These are phyloP conservation scores for Tetheella fluctuosa DNA, from an alignment of 2,888 invertebrate genomes.

Conservation along the genomic window DNA sequence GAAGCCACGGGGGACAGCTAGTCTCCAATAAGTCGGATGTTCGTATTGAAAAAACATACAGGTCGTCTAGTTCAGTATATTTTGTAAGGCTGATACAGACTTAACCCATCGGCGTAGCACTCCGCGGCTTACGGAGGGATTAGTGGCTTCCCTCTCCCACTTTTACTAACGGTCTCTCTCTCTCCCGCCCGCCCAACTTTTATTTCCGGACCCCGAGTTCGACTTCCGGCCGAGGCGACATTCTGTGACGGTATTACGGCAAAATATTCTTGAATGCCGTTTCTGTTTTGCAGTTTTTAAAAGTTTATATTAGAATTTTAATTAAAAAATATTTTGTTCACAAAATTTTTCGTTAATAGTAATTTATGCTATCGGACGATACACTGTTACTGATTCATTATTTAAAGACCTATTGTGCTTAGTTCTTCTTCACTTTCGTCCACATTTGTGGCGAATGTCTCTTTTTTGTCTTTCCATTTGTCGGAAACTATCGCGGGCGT, in stretches of 20 bases:
- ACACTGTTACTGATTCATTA: too few relatives aligned
- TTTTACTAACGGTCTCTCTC: neutral
- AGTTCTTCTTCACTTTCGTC: too few relatives aligned
- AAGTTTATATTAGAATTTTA: neutral
- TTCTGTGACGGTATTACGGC: conserved; percentile 2
- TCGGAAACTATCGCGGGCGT: too few relatives aligned
- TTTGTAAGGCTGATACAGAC: neutral
- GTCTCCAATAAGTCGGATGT: too few relatives aligned
- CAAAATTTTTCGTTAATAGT: neutral
- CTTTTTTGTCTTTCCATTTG: too few relatives aligned
- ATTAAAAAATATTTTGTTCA: neutral
- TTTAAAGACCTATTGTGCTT: too few relatives aligned
- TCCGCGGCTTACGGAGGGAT: conserved; percentile 5
- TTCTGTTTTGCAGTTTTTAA: neutral
- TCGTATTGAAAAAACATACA: neutral
- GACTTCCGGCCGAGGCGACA: conserved; percentile 19
- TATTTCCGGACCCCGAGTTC: conserved; percentile 27
- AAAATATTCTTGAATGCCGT: conserved; percentile 2
- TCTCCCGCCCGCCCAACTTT: conserved; percentile 25
- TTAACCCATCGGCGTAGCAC: neutral
- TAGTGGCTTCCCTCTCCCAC: neutral
- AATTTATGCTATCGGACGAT: neutral
- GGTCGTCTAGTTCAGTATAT: conserved; percentile 2
- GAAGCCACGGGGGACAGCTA: too few relatives aligned
- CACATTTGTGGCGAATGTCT: too few relatives aligned